phyloP scores from a whole-genome alignment of 2,888 invertebrate genomes.

The Apodemia duryi region DNA sequence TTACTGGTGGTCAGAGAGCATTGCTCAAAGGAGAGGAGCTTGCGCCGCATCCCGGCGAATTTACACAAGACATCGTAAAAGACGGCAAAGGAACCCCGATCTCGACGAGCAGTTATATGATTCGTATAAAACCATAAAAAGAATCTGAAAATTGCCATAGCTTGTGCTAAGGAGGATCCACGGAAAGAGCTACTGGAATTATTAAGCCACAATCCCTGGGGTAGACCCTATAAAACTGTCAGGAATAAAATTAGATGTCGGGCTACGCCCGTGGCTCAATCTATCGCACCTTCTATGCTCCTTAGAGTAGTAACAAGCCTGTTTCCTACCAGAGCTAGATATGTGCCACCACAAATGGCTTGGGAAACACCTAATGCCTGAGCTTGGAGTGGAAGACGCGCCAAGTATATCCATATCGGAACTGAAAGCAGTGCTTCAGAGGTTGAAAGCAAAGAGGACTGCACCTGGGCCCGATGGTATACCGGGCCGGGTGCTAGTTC shows the following conservation, averaged over 20 bases:
- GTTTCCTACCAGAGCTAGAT: background rate
- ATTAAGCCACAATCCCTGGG: slow-evolving; percentile 20
- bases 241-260: slow-evolving; percentile 13
- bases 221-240: slow-evolving; percentile 17
- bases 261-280: slow-evolving; percentile 18
- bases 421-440: background rate
- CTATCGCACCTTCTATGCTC: background rate
- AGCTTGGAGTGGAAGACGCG: background rate
- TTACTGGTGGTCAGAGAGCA: background rate
- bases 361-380: background rate
- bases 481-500: slow-evolving; percentile 3
- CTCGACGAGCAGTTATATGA: background rate
- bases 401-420: background rate
- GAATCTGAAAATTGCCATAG: background rate
- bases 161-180: background rate
- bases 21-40: background rate
- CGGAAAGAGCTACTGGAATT: background rate
- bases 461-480: slow-evolving; percentile 21
- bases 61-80: background rate
- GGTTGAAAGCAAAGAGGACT: slow-evolving; percentile 6
- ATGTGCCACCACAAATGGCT: background rate
- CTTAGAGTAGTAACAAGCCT: background rate
- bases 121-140: background rate
- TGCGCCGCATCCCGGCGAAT: background rate
- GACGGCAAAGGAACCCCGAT: background rate